Evolutionary conservation across 2,113 vertebrate genomes (phyloP).

Genomic region (Psilopogon haemacephalus): DNA sequence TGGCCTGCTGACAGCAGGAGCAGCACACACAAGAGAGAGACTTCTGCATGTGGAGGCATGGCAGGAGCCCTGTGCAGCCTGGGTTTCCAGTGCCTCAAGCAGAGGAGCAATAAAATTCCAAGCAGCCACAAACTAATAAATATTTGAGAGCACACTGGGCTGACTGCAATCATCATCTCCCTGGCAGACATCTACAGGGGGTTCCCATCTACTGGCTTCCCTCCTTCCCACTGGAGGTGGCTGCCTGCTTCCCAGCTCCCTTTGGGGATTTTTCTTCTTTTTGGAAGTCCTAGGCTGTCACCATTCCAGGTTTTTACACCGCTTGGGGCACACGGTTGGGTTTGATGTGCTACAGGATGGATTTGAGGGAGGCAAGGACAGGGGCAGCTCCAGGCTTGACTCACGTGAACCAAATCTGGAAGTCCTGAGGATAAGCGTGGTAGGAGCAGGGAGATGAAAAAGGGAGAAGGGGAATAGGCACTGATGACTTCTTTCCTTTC

Average conservation of each 20-base stretch:
- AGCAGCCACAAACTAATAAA: constrained; percentile 45
- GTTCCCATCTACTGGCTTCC: constrained; percentile 27
- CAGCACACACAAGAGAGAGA: fast-evolving
- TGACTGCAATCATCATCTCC: constrained; percentile 7
- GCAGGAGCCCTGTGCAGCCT: background rate
- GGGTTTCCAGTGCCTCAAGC: background rate
- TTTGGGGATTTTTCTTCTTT: background rate
- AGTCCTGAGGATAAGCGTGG: fast-evolving
- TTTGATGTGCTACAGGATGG: fast-evolving
- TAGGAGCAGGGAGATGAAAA: fast-evolving
- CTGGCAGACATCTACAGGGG: constrained; percentile 2
- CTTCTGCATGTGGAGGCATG: background rate
- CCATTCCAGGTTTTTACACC: background rate
- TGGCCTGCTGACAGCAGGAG: background rate
- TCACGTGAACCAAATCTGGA: fast-evolving
- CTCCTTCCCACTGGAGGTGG: background rate
- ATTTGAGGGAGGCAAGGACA: background rate
- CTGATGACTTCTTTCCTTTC: background rate
- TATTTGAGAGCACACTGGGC: background rate
- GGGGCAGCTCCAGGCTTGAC: background rate
- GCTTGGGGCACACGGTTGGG: fast-evolving
- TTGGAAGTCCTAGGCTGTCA: background rate
- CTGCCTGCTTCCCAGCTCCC: constrained; percentile 3
- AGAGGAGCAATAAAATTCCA: constrained; percentile 26
- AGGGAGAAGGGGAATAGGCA: background rate